Conservation (phyloP, 2,888 invertebrate species). For the Gastrophysa polygoni region DNA sequence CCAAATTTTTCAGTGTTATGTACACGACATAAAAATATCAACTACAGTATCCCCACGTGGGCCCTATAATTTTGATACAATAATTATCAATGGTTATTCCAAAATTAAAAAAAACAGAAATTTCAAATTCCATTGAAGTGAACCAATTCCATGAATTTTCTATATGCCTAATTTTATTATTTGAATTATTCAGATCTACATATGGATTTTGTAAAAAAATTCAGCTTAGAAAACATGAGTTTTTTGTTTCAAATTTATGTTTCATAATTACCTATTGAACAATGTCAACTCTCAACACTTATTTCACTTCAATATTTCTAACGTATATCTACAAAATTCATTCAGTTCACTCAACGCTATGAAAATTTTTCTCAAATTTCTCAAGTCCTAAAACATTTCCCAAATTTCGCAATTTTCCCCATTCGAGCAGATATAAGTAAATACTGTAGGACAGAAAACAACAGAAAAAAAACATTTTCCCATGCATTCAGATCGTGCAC, state of each 20-base stretch:
- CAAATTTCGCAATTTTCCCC: neutral
- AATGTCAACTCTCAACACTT: too few species aligned
- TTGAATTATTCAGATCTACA: neutral
- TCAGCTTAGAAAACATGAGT: too few species aligned
- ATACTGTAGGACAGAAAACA: conserved; percentile 47
- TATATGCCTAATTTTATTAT: neutral
- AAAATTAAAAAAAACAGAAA: neutral
- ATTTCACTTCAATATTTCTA: too few species aligned
- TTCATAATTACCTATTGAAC: too few species aligned
- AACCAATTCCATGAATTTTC: neutral
- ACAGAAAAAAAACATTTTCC: conserved; percentile 46
- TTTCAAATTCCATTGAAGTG: neutral
- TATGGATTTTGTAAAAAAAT: too few species aligned
- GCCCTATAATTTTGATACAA: conserved; percentile 1
- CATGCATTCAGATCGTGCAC: conserved; percentile 38
- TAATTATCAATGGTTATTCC: neutral
- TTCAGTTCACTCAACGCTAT: neutral
- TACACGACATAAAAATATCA: conserved; percentile 44
- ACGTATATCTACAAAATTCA: too few species aligned
- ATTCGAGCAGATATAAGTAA: conserved; percentile 25
- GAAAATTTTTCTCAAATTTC: neutral
- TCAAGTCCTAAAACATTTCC: neutral
- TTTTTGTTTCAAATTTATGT: too few species aligned
- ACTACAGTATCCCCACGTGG: conserved; percentile 22
- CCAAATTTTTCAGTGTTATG: conserved; percentile 53